These are phyloP conservation scores for Luperina nickerlii DNA, from an alignment of 2,888 invertebrate species.

Conservation along the genomic window DNA sequence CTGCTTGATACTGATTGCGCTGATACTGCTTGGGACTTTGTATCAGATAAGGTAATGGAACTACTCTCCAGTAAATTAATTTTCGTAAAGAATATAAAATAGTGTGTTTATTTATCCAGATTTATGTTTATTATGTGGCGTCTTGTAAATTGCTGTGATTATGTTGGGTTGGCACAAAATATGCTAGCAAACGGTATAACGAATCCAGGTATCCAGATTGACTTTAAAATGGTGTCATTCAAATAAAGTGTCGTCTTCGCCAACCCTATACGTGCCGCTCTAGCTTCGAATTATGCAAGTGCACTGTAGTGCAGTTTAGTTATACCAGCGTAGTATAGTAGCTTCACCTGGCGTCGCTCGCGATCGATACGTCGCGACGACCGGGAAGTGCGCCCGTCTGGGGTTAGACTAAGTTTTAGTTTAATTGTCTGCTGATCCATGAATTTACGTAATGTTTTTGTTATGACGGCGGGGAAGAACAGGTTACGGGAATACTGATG, in stretches of 20 bases:
- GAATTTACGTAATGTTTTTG: slow-evolving; percentile 34
- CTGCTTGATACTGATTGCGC: slow-evolving; percentile 8
- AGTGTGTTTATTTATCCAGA: slow-evolving; percentile 15
- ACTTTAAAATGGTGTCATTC: neutral
- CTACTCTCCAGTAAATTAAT: slow-evolving; percentile 23
- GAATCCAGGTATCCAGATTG: neutral
- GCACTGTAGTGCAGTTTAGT: slow-evolving; percentile 62
- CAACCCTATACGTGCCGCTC: slow-evolving; percentile 50
- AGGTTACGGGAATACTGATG: neutral
- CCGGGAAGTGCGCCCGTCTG: slow-evolving; percentile 63
- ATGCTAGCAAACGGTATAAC: neutral
- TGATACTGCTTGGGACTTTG: slow-evolving; percentile 26
- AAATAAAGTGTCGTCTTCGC: neutral
- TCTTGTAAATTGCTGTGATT: neutral
- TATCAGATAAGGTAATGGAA: slow-evolving; percentile 48
- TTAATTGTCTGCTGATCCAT: slow-evolving; percentile 59
- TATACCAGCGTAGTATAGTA: slow-evolving; percentile 59
- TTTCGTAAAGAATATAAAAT: slow-evolving; percentile 25
- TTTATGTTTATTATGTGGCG: slow-evolving; percentile 24
- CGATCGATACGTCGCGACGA: slow-evolving; percentile 80
- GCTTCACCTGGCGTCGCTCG: slow-evolving; percentile 72
- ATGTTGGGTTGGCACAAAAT: neutral
- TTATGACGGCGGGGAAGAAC: slow-evolving; percentile 11
- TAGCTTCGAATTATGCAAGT: slow-evolving; percentile 65
- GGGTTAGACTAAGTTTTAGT: slow-evolving; percentile 53